Base-by-base conservation (phyloP, 2,888 invertebrate species). In the Ditula angustiorana region DNA sequence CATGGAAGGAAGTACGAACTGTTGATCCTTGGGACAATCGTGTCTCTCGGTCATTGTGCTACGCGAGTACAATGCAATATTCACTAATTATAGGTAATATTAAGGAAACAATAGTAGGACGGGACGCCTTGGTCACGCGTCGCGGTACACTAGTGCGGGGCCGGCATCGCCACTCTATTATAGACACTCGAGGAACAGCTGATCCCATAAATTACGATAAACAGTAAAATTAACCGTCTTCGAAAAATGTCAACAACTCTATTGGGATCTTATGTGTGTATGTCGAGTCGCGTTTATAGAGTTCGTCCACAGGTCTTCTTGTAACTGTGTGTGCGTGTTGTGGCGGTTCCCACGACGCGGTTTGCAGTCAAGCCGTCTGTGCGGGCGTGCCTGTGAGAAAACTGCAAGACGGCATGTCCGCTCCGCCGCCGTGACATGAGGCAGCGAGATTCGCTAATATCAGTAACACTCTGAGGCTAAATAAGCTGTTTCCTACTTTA, bases 401-500 rank as follows among this genome's bases (percentile, higher is more conserved):
- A 28, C 33, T n/a, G 52, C 52, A 33, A 19, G 16, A 19, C n/a
- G 30, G 11, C 23, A 33, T 7, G 23, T 13, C 33, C 53, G 35
- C 21, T 23, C 8, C 33, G 21, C 8, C 11, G 7, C 23, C 35
- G 53, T 19, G 23, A 23, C 46, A 46, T 46, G 46, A 1, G 49
- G 53, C 46, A 19, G 30, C 49, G 33, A 61, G 46, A 52, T 67
- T 61, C 35, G 26, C 63, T 71, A 69, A 71, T 58, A 47, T 66
- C 61, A 46, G 55, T 47, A 65, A 74, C 71, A 71, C 58, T 60
- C 63, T 70, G 73, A 66, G 72, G 69, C 71, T 69, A 75, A 83
- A 87, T 80, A 73, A 81, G 77, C 57, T 23, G 76, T 78, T 86
- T 87, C 87, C 87, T 87, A 82, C 82, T 85, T 86, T 79, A 79